Conservation (phyloP, 2,113 vertebrate genomes). For the Ceratotherium simum region DNA sequence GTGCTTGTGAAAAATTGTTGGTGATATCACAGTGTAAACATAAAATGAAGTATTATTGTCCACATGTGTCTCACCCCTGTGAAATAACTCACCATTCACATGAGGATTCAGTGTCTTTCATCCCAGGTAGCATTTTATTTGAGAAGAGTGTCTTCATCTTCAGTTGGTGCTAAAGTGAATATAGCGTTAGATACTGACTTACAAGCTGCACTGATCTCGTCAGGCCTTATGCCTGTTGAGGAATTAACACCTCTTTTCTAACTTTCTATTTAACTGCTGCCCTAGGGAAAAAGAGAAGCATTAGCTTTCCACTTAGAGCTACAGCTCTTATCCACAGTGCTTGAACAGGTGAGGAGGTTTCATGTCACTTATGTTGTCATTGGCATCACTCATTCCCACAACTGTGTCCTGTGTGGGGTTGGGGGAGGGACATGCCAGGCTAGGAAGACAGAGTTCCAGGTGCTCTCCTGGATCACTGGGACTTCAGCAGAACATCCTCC, state of each 20-base stretch:
- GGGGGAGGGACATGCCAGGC: not conserved
- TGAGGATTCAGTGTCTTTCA: not conserved
- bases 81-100: not conserved
- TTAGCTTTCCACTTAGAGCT: conserved; percentile 90
- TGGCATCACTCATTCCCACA: not conserved
- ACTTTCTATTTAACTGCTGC: conserved; percentile 83
- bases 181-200: not conserved
- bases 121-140: not conserved
- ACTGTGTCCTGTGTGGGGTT: not conserved
- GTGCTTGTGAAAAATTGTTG: not conserved
- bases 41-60: not conserved
- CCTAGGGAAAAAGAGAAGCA: conserved; percentile 87
- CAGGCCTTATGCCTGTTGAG: conserved; percentile 35
- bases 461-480: not conserved
- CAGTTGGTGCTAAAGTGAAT: not conserved
- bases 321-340: conserved; percentile 90
- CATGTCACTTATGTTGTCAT: conserved; percentile 66
- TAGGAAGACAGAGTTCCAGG: not conserved
- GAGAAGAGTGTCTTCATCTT: not conserved
- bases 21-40: not conserved
- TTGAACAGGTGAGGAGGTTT: conserved; percentile 90
- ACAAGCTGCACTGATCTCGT: not conserved
- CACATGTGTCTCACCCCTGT: not conserved
- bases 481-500: not conserved
- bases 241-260: conserved; percentile 79